A percentile compares a stretch with the other conserved stretches of the same genome.
Evolutionary conservation across 1,140 invertebrate genomes (phyloP).

Genomic region (Cryptotermes secundus): DNA sequence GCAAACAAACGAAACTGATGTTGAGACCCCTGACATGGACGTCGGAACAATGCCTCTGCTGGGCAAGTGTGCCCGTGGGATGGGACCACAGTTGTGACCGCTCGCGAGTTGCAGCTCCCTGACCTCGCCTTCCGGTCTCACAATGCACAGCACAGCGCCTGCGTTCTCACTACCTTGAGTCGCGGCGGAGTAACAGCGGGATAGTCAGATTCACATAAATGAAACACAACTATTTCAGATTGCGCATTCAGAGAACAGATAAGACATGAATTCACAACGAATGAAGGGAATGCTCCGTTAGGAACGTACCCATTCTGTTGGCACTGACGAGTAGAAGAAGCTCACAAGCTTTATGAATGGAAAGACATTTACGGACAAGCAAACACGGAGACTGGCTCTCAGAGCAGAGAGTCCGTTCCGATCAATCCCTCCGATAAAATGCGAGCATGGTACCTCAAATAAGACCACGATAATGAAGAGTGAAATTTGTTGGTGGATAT

Average conservation of each 20-base stretch:
- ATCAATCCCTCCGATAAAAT: too few relatives aligned
- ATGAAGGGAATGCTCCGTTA: not conserved
- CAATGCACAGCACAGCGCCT: not conserved
- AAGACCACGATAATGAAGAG: too few relatives aligned
- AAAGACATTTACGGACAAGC: not conserved
- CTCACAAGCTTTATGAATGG: not conserved
- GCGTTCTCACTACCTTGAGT: not conserved
- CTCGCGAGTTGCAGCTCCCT: not conserved
- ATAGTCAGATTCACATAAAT: not conserved
- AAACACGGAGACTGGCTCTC: too few relatives aligned
- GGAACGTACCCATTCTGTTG: not conserved
- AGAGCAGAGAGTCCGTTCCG: too few relatives aligned
- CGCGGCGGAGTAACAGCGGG: not conserved
- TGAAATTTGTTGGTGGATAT: too few relatives aligned
- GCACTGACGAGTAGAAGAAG: too few relatives aligned
- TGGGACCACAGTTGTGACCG: not conserved
- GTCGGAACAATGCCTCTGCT: not conserved
- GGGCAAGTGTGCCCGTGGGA: conserved; percentile 7
- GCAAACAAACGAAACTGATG: too few relatives aligned
- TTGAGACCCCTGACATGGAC: not conserved
- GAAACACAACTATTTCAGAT: not conserved
- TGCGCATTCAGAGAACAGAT: not conserved
- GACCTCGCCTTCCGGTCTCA: conserved; percentile 1
- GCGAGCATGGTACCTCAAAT: too few relatives aligned
- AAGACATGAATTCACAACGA: not conserved